Evolutionary conservation across 2,797 vertebrate species (phyloP).

Genomic region (Gephyroberyx darwinii): DNA sequence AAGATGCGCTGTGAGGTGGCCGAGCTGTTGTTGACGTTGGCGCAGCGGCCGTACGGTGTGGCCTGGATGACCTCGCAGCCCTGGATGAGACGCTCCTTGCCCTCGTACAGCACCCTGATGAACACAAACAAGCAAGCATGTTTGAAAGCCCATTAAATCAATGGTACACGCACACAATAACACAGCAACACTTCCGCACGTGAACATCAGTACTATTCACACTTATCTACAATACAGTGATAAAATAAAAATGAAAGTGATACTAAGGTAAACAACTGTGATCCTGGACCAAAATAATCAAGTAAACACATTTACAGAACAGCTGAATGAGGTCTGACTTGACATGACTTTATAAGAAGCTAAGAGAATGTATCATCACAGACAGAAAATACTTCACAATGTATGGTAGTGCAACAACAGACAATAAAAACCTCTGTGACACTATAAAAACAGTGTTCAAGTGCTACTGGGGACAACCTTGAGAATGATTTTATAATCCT

Average conservation of each 20-base stretch:
- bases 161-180: no score
- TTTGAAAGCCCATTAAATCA: no score
- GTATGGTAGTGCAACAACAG: not conserved
- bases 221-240: not conserved
- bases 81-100: conserved; percentile 92
- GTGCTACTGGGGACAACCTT: not conserved
- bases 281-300: not conserved
- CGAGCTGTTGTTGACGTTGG: conserved; percentile 99
- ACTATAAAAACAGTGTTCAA: not conserved
- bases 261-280: not conserved
- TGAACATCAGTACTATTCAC: not conserved
- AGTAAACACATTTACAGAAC: not conserved
- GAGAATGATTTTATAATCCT: not conserved
- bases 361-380: no score
- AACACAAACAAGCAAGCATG: conserved; percentile 7
- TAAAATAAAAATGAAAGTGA: not conserved
- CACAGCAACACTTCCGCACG: not conserved
- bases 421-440: conserved; percentile 1
- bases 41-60: conserved; percentile 96
- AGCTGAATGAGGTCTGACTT: not conserved
- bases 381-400: not conserved
- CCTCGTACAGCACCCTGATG: conserved; percentile 92
- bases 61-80: conserved; percentile 96
- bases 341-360: not conserved
- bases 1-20: conserved; percentile 94